phyloP scores from a whole-genome alignment of 2,888 invertebrate species.

The Mesochorus sp. region DNA sequence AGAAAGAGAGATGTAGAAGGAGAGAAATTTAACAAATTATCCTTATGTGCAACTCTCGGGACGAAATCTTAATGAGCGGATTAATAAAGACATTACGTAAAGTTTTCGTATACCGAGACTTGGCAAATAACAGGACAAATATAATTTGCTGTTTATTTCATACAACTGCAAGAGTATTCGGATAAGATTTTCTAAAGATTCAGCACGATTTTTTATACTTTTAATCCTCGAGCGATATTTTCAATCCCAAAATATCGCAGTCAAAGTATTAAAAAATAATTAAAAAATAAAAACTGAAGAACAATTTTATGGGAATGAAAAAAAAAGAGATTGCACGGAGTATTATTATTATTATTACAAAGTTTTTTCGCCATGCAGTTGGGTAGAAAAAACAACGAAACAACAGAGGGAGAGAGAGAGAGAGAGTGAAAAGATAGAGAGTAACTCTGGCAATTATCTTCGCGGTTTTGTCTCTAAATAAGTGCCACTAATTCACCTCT shows the following conservation, averaged over 20 bases:
- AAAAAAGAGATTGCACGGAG: background rate
- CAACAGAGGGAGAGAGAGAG: too few species aligned
- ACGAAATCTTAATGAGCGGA: slow-evolving; percentile 67
- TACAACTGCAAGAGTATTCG: too few species aligned
- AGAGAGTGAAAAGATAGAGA: slow-evolving; percentile 12
- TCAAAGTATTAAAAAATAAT: too few species aligned
- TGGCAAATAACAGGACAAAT: background rate
- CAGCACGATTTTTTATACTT: too few species aligned
- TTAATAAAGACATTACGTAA: slow-evolving; percentile 66
- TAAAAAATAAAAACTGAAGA: too few species aligned
- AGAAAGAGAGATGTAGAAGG: slow-evolving; percentile 1
- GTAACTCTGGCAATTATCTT: slow-evolving; percentile 70
- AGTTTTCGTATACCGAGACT: slow-evolving; percentile 41
- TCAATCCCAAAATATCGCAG: too few species aligned
- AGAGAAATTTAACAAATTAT: slow-evolving; percentile 51
- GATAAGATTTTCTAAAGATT: too few species aligned
- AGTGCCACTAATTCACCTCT: slow-evolving; percentile 75
- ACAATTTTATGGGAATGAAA: too few species aligned
- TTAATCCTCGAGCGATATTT: too few species aligned
- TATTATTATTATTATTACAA: background rate
- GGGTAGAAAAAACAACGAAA: background rate
- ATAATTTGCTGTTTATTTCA: too few species aligned
- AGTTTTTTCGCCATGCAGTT: background rate
- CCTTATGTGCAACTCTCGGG: slow-evolving; percentile 39
- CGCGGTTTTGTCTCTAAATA: slow-evolving; percentile 74